Base-by-base conservation (phyloP, 2,888 invertebrate genomes). In the Epicampocera succincta region DNA sequence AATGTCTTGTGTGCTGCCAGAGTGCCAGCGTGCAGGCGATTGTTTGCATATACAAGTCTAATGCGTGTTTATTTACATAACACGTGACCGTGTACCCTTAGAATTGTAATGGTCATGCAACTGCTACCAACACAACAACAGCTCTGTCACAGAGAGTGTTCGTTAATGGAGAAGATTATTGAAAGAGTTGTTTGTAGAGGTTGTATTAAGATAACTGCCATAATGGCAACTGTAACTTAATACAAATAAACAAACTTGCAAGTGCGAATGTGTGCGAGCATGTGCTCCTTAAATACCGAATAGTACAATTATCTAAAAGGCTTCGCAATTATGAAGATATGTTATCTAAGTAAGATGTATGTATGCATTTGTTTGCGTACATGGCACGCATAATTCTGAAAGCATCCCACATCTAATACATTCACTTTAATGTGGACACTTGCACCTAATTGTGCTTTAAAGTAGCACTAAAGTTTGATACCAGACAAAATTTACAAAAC, bases 241-340 rank as follows among this genome's bases (percentile, higher is more conserved):
- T 29, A 5, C 15, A 42, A 5, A 25, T 54, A 52, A 52, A 15
- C 33, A 33, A 8, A 46, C 5, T 17, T 52, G 19, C 2, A 52
- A 15, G 9, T 33, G 33, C 33, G 8, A 33, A 2, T 25, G 13
- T 69, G 44, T 50, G 58, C 29, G 21, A 40, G 38, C 42, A 40
- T 69, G 58, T 60, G 40, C 17, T 63, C 29, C 54, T 74, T 48
- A 68, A 80, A 48, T 65, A 79, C 80, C 71, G 82, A 38, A 56
- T 76, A 78, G 82, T 74, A 73, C 76, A 83, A 83, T 84, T 84
- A 84, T 83, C 74, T 83, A 76, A 84, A 83, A 78, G 80, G 78
- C 79, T 83, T 84, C 19, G 74, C 83, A 84, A 84, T 84, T 84
- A 84, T 78, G 73, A 60, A 76, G 83, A 84, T 83, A 71, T 80